Evolutionary conservation across 92 coral and sea anemone genomes (phyloP).

Genomic region (Galaxea fascicularis): DNA sequence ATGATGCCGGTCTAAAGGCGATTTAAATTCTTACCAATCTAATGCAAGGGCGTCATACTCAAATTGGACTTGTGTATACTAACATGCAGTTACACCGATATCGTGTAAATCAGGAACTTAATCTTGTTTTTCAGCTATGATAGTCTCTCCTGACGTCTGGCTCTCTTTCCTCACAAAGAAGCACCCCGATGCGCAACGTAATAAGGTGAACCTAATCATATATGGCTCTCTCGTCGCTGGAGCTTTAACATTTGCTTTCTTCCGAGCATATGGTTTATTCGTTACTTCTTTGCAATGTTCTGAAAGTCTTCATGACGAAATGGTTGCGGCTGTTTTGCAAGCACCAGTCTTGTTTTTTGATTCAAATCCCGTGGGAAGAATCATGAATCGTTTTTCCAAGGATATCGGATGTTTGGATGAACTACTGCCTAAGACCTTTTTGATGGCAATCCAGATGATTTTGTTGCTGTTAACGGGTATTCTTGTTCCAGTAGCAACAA

Average conservation of each 20-base stretch:
- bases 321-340: constrained; percentile 11
- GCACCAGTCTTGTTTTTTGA: constrained; percentile 37
- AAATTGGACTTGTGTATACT: too few species aligned
- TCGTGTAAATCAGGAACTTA: too few species aligned
- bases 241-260: background rate
- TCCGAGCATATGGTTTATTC: constrained; percentile 1
- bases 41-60: too few species aligned
- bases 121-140: background rate
- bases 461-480: background rate
- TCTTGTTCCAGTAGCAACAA: background rate
- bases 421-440: constrained; percentile 6
- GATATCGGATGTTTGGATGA: constrained; percentile 38
- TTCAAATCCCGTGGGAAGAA: constrained; percentile 22
- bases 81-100: too few species aligned
- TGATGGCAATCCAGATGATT: constrained; percentile 21
- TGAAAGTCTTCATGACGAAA: constrained; percentile 33
- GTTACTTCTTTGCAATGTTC: constrained; percentile 5
- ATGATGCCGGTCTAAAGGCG: too few species aligned
- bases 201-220: background rate
- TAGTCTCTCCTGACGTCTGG: constrained; percentile 14
- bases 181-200: background rate
- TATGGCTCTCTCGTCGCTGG: constrained; percentile 24
- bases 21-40: too few species aligned
- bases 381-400: constrained; percentile 32
- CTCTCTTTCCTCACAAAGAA: background rate